Evolutionary conservation across 2,888 invertebrate species (phyloP).

Genomic region (Diplolepis rosae): DNA sequence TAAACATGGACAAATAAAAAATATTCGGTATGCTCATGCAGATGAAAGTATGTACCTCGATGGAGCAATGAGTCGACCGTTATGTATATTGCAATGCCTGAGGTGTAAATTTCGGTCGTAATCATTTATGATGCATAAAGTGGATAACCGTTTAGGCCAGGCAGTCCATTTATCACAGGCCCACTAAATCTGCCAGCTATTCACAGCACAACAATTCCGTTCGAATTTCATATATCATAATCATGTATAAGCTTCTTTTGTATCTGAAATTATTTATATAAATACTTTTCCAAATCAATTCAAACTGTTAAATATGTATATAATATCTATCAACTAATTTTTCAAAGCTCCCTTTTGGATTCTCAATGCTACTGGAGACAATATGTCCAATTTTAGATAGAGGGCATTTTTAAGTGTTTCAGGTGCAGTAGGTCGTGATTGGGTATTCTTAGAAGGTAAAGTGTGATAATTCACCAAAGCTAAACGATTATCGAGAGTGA

Average conservation of each 20-base stretch:
- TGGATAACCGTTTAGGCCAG: conserved; percentile 26
- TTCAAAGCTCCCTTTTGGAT: background rate
- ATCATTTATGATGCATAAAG: conserved; percentile 30
- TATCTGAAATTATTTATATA: too few species aligned
- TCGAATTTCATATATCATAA: conserved; percentile 23
- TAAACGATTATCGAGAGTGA: conserved; percentile 47
- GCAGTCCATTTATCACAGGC: conserved; percentile 28
- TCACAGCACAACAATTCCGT: conserved; percentile 21
- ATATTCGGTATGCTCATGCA: background rate
- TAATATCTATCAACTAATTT: conserved; percentile 22
- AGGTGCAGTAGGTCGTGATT: background rate
- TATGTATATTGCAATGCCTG: conserved; percentile 19
- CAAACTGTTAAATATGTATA: too few species aligned
- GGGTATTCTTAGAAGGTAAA: conserved; percentile 42
- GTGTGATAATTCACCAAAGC: conserved; percentile 43
- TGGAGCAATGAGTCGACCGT: conserved; percentile 20
- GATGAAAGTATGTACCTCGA: conserved; percentile 19
- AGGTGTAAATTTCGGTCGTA: conserved; percentile 29
- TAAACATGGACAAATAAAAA: background rate
- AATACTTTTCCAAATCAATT: too few species aligned
- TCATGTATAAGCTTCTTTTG: too few species aligned
- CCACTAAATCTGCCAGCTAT: conserved; percentile 28
- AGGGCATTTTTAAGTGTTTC: background rate
- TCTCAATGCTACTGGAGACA: background rate
- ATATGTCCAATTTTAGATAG: background rate